A percentile compares a stretch with the other conserved stretches of the same genome.
Conservation (phyloP, 2,888 invertebrate species). For the Sepiola atlantica region DNA sequence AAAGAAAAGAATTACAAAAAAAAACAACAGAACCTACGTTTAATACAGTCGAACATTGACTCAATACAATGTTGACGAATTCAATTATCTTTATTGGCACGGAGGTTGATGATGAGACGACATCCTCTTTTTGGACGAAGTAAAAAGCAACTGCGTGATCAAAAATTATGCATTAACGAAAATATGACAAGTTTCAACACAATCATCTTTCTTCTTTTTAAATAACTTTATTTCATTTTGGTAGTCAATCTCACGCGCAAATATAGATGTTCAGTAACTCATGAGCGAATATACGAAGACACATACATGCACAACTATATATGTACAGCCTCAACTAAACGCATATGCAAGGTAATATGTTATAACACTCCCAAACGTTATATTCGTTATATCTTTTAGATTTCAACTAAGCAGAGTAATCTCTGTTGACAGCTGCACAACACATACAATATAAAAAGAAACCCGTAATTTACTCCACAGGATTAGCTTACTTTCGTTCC, state of each 20-base stretch:
- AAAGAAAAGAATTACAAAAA: neutral
- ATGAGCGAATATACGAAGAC: neutral
- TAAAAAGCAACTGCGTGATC: neutral
- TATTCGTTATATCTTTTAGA: no score
- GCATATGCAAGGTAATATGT: no score
- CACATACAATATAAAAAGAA: no score
- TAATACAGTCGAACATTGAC: neutral
- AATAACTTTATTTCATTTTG: neutral
- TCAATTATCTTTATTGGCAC: slow-evolving; percentile 21
- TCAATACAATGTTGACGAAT: neutral
- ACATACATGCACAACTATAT: neutral
- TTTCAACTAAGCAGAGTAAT: no score
- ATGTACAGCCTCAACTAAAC: no score
- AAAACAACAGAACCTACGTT: neutral
- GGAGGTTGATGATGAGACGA: neutral
- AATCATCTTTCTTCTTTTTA: neutral
- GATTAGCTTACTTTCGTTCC: no score
- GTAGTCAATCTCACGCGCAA: no score
- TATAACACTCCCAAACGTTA: no score
- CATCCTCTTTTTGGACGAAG: neutral
- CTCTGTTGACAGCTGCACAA: no score
- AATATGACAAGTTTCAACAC: neutral
- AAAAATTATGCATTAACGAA: neutral
- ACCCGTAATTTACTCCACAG: no score
- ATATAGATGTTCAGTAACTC: no score